phyloP scores from a whole-genome alignment of 2,888 invertebrate species.

The Chromoteleia sp. region DNA sequence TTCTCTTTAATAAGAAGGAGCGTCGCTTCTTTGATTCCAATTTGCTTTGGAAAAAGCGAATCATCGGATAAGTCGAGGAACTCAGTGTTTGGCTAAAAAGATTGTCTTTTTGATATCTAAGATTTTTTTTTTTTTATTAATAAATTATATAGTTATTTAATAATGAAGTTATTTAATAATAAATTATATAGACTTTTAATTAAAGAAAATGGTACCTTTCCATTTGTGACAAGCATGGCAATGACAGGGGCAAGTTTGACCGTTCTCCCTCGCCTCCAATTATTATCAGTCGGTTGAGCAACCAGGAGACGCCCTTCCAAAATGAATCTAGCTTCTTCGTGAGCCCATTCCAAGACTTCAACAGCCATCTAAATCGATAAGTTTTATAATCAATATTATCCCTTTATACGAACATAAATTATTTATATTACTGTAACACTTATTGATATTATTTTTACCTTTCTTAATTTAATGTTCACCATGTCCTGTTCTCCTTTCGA shows the following conservation, averaged over 20 bases:
- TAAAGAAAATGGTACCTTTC: constrained; percentile 95
- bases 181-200: constrained; percentile 6
- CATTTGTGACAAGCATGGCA: constrained; percentile 95
- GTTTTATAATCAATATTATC: too few relatives aligned
- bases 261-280: constrained; percentile 95
- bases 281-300: constrained; percentile 95
- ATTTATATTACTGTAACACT: too few relatives aligned
- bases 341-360: constrained; percentile 97
- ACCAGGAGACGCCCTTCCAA: constrained; percentile 95
- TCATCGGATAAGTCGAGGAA: constrained; percentile 89
- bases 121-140: too few relatives aligned
- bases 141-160: too few relatives aligned
- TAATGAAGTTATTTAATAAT: too few relatives aligned
- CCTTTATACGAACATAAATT: too few relatives aligned
- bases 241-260: constrained; percentile 95
- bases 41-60: constrained; percentile 89
- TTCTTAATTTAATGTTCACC: constrained; percentile 94
- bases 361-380: constrained; percentile 94
- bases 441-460: constrained; percentile 85
- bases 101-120: constrained; percentile 14
- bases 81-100: constrained; percentile 88
- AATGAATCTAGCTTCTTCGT: constrained; percentile 95
- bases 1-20: constrained; percentile 95
- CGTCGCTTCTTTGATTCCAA: constrained; percentile 94
- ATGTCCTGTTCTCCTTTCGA: constrained; percentile 94